Conservation (phyloP, 2,888 invertebrate genomes). For the Hypselothyrea guttata region DNA sequence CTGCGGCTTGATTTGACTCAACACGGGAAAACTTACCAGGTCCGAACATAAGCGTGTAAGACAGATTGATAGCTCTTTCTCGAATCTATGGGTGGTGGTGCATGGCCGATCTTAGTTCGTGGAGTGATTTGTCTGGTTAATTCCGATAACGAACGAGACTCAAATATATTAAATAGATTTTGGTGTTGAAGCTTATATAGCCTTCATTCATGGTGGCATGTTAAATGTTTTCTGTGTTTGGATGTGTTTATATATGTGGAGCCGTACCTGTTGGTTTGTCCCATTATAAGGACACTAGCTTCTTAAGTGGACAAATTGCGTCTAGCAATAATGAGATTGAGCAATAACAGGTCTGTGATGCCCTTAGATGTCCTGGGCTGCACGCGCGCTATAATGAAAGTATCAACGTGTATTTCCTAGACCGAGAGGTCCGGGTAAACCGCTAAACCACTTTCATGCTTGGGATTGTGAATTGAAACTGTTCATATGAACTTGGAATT, state of each 20-base stretch:
- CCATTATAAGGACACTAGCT: slow-evolving; percentile 56
- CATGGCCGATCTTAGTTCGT: slow-evolving; percentile 89
- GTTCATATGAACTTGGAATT: slow-evolving; percentile 61
- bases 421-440: slow-evolving; percentile 86
- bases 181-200: no score
- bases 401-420: slow-evolving; percentile 85
- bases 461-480: slow-evolving; percentile 62
- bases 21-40: slow-evolving; percentile 88
- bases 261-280: slow-evolving; percentile 57
- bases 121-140: slow-evolving; percentile 82
- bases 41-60: slow-evolving; percentile 88
- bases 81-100: slow-evolving; percentile 87
- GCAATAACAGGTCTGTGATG: slow-evolving; percentile 86
- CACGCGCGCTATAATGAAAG: slow-evolving; percentile 68
- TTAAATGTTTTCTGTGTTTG: slow-evolving; percentile 41
- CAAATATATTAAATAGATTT: no score
- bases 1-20: slow-evolving; percentile 89
- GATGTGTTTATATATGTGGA: slow-evolving; percentile 56
- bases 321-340: slow-evolving; percentile 84
- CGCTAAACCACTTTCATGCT: slow-evolving; percentile 87
- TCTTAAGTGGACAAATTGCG: slow-evolving; percentile 49
- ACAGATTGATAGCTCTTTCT: slow-evolving; percentile 88
- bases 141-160: slow-evolving; percentile 89
- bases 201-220: no score
- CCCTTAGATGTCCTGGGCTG: slow-evolving; percentile 84